Base-by-base conservation (phyloP, 2,888 invertebrate genomes). In the Ptychoptera contaminata region DNA sequence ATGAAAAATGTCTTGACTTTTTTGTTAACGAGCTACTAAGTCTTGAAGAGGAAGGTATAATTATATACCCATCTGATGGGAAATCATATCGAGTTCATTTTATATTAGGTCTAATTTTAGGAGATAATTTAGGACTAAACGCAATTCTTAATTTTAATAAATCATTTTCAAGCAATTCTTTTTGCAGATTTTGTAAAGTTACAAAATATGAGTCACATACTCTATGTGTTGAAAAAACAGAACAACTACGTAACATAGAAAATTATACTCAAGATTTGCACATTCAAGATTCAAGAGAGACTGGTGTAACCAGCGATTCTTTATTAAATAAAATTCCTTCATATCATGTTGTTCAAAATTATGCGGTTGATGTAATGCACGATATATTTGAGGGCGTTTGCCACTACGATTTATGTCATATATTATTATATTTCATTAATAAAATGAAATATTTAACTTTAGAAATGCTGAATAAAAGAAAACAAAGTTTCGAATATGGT, bases 151-250 rank as follows among this genome's bases (percentile, higher is more conserved):
- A 44, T 16, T 51, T 47, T 34, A 42, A 31, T 23, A 49, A 47
- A 46, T 52, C 49, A 16, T 55, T 56, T 49, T 48, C 50, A 31
- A 45, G 48, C 16, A 50, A 53, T 16, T 46, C 42, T 45, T 55
- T 45, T 44, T 58, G 57, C 46, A 47, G 58, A 42, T 50, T 56
- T 42, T 57, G 55, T 50, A 50, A 44, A 51, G 43, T 43, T 16
- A 39, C 39, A 35, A 48, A 48, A 38, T 37, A 47, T 36, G 50
- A 50, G 41, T 49, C 48, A n/a, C 39, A 47, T 38, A 46, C 11
- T 31, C 41, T 49, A 43, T 40, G 16, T 32, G 15, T n/a, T 12
- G 50, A 53, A 53, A 44, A 51, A 36, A 12, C 29, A 46, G 4
- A 15, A 16, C 16, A 45, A 16, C 37, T 54, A 15, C 45, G 54